Evolutionary conservation across 2,888 invertebrate species (phyloP), one percentile per base, ranked within the genome.

Genomic region (Operophtera brumata): DNA sequence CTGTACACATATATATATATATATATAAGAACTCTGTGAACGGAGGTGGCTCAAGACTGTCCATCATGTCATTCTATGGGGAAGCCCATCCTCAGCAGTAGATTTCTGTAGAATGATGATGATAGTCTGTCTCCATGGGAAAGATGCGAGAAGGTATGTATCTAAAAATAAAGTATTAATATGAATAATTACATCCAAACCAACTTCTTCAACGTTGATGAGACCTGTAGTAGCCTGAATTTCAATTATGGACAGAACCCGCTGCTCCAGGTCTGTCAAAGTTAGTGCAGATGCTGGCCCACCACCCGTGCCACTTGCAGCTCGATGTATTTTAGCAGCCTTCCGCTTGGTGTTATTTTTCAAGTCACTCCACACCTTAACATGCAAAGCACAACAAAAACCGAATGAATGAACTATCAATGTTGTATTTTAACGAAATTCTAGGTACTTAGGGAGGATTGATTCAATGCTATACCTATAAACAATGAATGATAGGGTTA

Each of bases 341-440:
- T 35, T 44, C 20, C 35, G 34, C 10, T 44, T 44, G 0, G 35
- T 35, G 35, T 44, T 44, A n/a, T 35, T 35, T 30, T 44, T 43
- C 4, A 20, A 44, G 14, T 44, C 44, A 44, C 44, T 44, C 35
- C 44, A 44, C 44, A 44, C 44, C 44, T 44, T 43, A 11, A 30
- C 11, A 42, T 10, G n/a, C 11, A 36, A 12, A 36, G 36, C 36
- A 36, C 2, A 37, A 6, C 26, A 46, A 8, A 36, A 46, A n/a
- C n/a, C n/a, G n/a, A n/a, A n/a, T n/a, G n/a, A n/a, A n/a, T n/a
- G n/a, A n/a, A n/a, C n/a, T n/a, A n/a, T n/a, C 13, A 8, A 32
- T 8, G 9, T 32, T 10, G 32, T 10, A 14, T 12, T 13, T 14
- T n/a, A n/a, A n/a, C n/a, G n/a, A n/a, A n/a, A n/a, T n/a, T n/a